Conservation (phyloP, 2,113 vertebrate species). For the Lagenorhynchus albirostris region DNA sequence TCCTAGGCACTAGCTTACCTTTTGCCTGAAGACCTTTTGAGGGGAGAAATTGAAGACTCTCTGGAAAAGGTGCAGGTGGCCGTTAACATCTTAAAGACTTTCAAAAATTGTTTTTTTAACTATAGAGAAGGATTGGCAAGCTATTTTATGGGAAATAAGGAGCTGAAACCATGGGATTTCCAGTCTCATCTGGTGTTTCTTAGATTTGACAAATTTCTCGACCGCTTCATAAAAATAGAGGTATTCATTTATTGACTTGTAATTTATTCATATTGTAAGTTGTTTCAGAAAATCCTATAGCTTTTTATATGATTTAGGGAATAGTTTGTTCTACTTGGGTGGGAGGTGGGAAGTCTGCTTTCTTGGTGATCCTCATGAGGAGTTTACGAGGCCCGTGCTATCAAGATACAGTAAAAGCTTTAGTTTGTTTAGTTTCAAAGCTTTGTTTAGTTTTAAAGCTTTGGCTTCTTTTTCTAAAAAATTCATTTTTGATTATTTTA, state of each 20-base stretch:
- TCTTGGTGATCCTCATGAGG: background rate
- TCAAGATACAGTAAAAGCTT: background rate
- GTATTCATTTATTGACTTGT: conserved; percentile 70
- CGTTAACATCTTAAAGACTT: conserved; percentile 78
- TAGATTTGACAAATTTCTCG: conserved; percentile 83
- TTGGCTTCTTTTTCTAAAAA: background rate
- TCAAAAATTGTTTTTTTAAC: conserved; percentile 82
- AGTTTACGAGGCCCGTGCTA: background rate
- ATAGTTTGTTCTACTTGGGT: background rate
- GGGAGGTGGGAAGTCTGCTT: background rate
- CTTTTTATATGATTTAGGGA: background rate
- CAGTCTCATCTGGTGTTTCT: conserved; percentile 84
- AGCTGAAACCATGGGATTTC: conserved; percentile 86
- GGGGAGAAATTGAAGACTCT: conserved; percentile 84
- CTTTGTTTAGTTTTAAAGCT: background rate
- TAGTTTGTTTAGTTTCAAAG: background rate
- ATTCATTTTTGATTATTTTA: background rate
- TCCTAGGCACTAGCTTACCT: conserved; percentile 82
- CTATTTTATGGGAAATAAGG: conserved; percentile 72
- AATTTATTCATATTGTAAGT: background rate
- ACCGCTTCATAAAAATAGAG: conserved; percentile 83
- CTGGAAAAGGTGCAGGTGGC: conserved; percentile 82
- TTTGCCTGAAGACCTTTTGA: conserved; percentile 82
- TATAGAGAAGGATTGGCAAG: conserved; percentile 76
- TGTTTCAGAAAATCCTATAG: background rate